Evolutionary conservation across 2,113 vertebrate species (phyloP), one percentile per base, ranked within the genome.

Genomic region (Gymnobelideus leadbeateri): DNA sequence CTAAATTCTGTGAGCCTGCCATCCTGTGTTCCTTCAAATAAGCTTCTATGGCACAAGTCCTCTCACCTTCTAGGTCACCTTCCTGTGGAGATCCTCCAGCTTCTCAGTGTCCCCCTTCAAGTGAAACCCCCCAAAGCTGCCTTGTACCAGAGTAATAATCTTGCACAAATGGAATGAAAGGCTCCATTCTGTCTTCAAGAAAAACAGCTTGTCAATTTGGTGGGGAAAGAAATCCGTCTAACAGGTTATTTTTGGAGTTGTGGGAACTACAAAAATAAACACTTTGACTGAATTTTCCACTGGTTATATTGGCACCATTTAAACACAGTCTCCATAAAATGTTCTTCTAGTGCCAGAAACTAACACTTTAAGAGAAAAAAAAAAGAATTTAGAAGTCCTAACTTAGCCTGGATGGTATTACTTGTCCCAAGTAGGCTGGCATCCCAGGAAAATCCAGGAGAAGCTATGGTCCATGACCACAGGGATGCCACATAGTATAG

Each of bases 231-330:
- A 84, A 84, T 84, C 37, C n/a, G 68, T 84, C 68, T 84, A 84
- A 84, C 68, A 84, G 68, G 68, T 84, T 84, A 84, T 84, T 84
- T 84, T 84, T 5, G 68, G 68, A 84, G 68, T 84, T 84, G 68
- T 84, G 68, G 68, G 68, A 84, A 84, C 68, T 84, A 84, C 68
- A 84, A 84, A 84, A 84, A 84, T 84, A 84, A 84, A 37, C n/a
- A 84, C 68, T 84, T 84, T 43, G 68, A 77, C 68, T 77, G 68
- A 84, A 84, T 84, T 84, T 84, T 84, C 68, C 68, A 84, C 68
- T 84, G 68, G 61, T 84, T 84, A 84, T 84, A 84, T 84, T 84
- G 68, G 68, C 37, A 84, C 16, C 68, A 43, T 84, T 84, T 43
- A 84, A 84, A 84, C 16, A 21, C 68, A 84, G 68, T 43, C n/a